Evolutionary conservation across 2,113 vertebrate species (phyloP).

Genomic region (Thermophis baileyi): DNA sequence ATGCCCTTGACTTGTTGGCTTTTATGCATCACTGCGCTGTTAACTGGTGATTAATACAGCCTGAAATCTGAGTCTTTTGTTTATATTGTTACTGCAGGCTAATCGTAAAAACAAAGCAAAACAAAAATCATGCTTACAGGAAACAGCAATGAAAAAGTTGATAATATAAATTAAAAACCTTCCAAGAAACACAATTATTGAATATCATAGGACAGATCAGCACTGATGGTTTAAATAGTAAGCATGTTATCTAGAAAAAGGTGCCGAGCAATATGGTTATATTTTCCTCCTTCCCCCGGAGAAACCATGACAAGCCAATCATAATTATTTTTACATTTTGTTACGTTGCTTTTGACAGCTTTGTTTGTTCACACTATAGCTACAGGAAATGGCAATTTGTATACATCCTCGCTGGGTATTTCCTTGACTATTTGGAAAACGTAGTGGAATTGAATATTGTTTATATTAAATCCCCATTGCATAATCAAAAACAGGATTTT

Average conservation of each 20-base stretch:
- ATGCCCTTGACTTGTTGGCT: accelerated
- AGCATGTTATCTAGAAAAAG: not conserved
- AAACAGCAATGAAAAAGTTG: conserved; percentile 4
- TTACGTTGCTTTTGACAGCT: conserved; percentile 5
- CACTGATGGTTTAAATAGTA: accelerated
- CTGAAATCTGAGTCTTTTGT: not conserved
- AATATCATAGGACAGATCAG: not conserved
- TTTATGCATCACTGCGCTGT: not conserved
- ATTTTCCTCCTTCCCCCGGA: accelerated
- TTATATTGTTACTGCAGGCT: not conserved
- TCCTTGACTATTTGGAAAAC: not conserved
- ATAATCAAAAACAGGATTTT: not conserved
- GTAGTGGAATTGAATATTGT: not conserved
- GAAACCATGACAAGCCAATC: accelerated
- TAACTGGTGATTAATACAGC: accelerated
- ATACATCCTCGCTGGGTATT: not conserved
- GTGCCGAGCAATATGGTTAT: not conserved
- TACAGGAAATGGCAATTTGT: not conserved
- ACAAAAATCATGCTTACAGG: not conserved
- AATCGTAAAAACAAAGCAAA: accelerated
- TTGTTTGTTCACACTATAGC: conserved; percentile 6
- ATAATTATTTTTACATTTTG: accelerated
- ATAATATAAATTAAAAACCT: not conserved
- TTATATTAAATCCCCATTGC: not conserved
- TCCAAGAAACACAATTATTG: not conserved